These are phyloP conservation scores for Paramisgurnus dabryanus DNA, from an alignment of 2,113 vertebrate species.

Conservation along the genomic window DNA sequence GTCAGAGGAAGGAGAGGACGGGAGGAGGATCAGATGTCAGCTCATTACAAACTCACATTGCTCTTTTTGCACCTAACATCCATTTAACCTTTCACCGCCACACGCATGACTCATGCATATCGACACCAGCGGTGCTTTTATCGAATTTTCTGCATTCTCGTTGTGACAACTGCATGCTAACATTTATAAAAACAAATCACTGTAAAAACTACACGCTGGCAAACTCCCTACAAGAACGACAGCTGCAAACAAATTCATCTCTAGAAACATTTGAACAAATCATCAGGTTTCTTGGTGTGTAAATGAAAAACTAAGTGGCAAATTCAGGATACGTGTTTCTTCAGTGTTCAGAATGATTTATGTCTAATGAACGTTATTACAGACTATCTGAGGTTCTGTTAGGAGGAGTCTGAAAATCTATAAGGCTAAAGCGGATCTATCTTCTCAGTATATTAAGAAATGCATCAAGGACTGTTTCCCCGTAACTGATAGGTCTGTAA, in stretches of 20 bases:
- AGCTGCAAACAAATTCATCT: neutral
- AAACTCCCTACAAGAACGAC: no score
- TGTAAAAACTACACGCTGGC: neutral
- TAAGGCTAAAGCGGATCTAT: conserved; percentile 17
- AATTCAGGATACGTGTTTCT: conserved; percentile 28
- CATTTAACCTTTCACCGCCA: conserved; percentile 38
- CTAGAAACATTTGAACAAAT: conserved; percentile 29
- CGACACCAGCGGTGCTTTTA: neutral
- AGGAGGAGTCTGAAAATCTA: neutral
- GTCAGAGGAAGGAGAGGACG: conserved; percentile 63
- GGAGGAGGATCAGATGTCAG: conserved; percentile 64
- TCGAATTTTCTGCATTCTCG: neutral
- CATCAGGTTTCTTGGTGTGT: conserved; percentile 31
- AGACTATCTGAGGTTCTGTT: conserved; percentile 27
- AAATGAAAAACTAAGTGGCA: conserved; percentile 44
- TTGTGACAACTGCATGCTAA: neutral
- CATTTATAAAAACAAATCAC: neutral
- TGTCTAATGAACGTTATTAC: conserved; percentile 45
- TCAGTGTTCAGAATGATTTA: conserved; percentile 39
- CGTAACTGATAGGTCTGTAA: neutral
- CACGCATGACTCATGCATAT: conserved; percentile 35
- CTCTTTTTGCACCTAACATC: conserved; percentile 27
- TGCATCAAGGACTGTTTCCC: conserved; percentile 1
- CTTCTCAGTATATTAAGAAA: conserved; percentile 6
- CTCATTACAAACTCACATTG: conserved; percentile 37